Evolutionary conservation across 2,113 vertebrate species (phyloP).

Genomic region (Pelobates fuscus): DNA sequence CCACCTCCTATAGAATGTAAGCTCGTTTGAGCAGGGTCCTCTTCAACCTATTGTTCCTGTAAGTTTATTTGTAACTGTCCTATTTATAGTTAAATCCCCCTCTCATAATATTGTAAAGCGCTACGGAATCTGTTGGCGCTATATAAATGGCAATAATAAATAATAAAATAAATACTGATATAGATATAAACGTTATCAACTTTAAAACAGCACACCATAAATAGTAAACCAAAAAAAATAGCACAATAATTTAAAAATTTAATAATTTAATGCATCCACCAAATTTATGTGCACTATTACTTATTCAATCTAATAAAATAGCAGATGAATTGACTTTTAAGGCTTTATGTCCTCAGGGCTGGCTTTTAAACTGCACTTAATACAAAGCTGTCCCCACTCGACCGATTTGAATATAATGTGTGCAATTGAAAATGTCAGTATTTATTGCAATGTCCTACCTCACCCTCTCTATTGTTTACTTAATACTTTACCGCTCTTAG

Average conservation of each 20-base stretch:
- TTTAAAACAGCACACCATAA: constrained; percentile 4
- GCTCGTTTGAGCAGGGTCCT: too few relatives aligned
- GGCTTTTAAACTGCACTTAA: constrained; percentile 44
- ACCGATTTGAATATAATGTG: constrained; percentile 39
- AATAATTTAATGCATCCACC: constrained; percentile 14
- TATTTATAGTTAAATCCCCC: too few relatives aligned
- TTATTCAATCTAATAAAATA: constrained; percentile 50
- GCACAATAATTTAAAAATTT: constrained; percentile 3
- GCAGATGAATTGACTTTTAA: constrained; percentile 46
- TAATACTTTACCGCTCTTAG: constrained; percentile 21
- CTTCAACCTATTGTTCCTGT: too few relatives aligned
- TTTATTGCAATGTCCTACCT: constrained; percentile 38
- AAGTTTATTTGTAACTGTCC: too few relatives aligned
- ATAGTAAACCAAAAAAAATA: not conserved
- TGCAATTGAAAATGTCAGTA: constrained; percentile 39
- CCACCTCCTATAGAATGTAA: too few relatives aligned
- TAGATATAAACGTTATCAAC: not conserved
- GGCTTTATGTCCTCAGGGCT: constrained; percentile 39
- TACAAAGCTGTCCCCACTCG: constrained; percentile 40
- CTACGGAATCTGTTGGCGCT: too few relatives aligned
- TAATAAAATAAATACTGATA: too few relatives aligned
- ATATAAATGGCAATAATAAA: too few relatives aligned
- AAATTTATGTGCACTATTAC: constrained; percentile 46
- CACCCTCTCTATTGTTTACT: constrained; percentile 21
- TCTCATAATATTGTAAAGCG: too few relatives aligned